phyloP scores from a whole-genome alignment of 2,797 vertebrate species.

The Lagodon rhomboides region DNA sequence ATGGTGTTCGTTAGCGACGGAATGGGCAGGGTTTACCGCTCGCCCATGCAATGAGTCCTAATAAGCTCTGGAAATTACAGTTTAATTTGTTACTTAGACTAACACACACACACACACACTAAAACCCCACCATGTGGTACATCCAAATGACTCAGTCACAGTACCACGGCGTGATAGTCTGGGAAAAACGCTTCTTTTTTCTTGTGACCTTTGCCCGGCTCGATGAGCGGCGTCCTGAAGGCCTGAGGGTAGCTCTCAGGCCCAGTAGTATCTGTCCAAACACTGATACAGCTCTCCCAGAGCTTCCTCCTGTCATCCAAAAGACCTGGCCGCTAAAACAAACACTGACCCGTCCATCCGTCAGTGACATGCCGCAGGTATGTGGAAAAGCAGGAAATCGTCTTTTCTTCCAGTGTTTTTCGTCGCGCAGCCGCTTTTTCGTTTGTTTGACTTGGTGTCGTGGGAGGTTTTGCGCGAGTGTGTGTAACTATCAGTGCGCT shows the following conservation, averaged over 20 bases:
- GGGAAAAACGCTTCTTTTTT: neutral
- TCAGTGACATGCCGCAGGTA: conserved; percentile 71
- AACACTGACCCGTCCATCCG: conserved; percentile 78
- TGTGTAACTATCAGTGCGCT: neutral
- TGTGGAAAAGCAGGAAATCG: conserved; percentile 74
- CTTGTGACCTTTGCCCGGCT: conserved; percentile 33
- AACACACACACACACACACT: neutral
- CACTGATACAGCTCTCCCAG: conserved; percentile 81
- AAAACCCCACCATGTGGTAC: neutral
- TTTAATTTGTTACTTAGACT: conserved; percentile 8
- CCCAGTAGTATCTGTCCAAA: conserved; percentile 82
- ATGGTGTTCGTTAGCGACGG: conserved; percentile 29
- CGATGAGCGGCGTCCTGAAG: conserved; percentile 33
- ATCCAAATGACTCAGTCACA: neutral
- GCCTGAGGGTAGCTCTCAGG: conserved; percentile 52
- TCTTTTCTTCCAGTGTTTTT: conserved; percentile 31
- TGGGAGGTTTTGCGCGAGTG: neutral
- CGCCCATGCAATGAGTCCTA: neutral
- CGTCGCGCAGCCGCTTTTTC: neutral
- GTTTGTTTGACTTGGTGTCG: neutral
- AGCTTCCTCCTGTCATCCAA: conserved; percentile 77
- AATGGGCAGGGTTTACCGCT: conserved; percentile 30
- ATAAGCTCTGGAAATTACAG: conserved; percentile 15
- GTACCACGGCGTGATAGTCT: neutral
- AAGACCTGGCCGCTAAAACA: conserved; percentile 78